These are phyloP conservation scores for Drosophila funebris DNA, from an alignment of 1,140 invertebrate species.

Conservation along the genomic window DNA sequence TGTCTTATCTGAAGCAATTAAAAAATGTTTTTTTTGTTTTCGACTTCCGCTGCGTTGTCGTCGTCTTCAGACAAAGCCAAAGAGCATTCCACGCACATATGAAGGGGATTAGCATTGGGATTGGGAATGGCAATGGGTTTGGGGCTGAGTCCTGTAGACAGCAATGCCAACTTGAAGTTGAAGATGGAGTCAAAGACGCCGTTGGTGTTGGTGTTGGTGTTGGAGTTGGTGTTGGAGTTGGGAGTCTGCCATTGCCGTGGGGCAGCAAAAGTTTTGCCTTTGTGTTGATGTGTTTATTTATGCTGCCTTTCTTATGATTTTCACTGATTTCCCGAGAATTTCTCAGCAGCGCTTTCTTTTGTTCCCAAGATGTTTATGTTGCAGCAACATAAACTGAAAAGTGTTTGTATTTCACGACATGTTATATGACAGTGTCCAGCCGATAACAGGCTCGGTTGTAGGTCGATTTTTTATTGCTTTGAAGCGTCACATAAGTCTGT, in stretches of 20 bases:
- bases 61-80: constrained; percentile 39
- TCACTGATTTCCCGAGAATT: constrained; percentile 58
- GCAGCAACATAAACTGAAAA: background rate
- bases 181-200: no score
- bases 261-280: constrained; percentile 68
- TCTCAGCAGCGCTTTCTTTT: constrained; percentile 4
- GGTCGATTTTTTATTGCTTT: no score
- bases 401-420: background rate
- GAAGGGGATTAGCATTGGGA: constrained; percentile 29
- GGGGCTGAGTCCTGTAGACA: background rate
- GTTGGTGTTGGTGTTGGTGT: background rate
- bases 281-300: constrained; percentile 80
- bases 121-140: background rate
- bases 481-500: no score
- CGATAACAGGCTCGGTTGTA: background rate
- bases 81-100: constrained; percentile 47
- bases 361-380: background rate
- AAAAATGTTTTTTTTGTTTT: constrained; percentile 66
- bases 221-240: background rate
- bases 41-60: constrained; percentile 54
- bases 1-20: constrained; percentile 78
- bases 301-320: constrained; percentile 52
- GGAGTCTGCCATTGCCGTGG: constrained; percentile 16
- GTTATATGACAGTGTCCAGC: background rate
- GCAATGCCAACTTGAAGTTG: constrained; percentile 2